Conservation (phyloP, 2,888 invertebrate species). For the Euclidia mi region DNA sequence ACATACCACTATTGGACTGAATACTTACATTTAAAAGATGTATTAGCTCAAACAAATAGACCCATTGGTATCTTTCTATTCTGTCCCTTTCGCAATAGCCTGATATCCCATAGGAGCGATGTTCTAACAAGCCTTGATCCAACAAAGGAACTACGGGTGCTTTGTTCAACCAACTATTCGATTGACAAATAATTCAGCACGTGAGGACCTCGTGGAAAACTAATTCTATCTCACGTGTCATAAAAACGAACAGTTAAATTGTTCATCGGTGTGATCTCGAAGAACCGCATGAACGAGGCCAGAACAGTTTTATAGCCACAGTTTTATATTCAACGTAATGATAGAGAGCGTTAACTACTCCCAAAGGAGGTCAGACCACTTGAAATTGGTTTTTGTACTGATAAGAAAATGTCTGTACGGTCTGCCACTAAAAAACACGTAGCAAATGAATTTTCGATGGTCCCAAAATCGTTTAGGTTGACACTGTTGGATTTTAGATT, state of each 20-base stretch:
- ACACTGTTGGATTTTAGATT: too few relatives aligned
- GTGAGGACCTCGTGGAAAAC: constrained; percentile 2
- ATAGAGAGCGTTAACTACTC: constrained; percentile 24
- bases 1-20: too few relatives aligned
- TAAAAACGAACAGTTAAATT: constrained; percentile 15
- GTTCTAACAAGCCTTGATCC: neutral
- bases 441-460: constrained; percentile 3
- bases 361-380: neutral
- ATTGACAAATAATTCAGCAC: neutral
- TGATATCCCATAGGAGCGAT: too few relatives aligned
- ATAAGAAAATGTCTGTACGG: neutral
- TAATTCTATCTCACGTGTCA: constrained; percentile 3
- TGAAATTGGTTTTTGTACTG: constrained; percentile 15
- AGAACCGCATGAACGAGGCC: constrained; percentile 4
- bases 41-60: too few relatives aligned
- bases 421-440: neutral
- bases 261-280: constrained; percentile 5
- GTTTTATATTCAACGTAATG: constrained; percentile 44
- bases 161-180: constrained; percentile 11
- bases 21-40: too few relatives aligned
- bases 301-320: constrained; percentile 26
- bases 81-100: too few relatives aligned
- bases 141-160: neutral
- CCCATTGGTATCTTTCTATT: too few relatives aligned
- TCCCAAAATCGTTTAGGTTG: neutral